These are phyloP conservation scores for Hafferia zeledoni DNA, from an alignment of 2,797 vertebrate genomes.

Conservation along the genomic window DNA sequence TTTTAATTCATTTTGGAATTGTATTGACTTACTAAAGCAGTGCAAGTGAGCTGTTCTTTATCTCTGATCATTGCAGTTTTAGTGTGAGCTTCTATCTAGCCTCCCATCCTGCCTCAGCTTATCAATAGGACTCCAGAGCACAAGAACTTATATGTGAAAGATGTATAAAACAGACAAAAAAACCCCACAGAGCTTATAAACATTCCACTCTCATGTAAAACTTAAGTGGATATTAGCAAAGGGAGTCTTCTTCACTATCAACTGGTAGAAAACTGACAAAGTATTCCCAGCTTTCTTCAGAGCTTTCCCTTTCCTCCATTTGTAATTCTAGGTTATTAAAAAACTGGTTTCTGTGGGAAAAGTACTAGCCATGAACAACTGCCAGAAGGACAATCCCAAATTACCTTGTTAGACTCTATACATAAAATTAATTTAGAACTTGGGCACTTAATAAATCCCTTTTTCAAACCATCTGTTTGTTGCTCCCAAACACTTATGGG, in stretches of 20 bases:
- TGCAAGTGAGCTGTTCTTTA: not conserved
- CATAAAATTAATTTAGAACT: slow-evolving; percentile 45
- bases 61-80: not conserved
- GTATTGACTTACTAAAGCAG: not conserved
- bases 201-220: not conserved
- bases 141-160: not conserved
- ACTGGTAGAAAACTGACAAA: not conserved
- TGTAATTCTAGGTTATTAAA: slow-evolving; percentile 27
- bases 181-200: not conserved
- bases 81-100: not conserved
- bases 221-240: not conserved
- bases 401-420: slow-evolving; percentile 48
- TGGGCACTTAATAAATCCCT: slow-evolving; percentile 53
- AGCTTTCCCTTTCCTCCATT: not conserved
- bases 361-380: slow-evolving; percentile 19
- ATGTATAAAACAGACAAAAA: not conserved
- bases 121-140: not conserved
- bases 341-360: slow-evolving; percentile 23
- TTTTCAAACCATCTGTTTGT: slow-evolving; percentile 41
- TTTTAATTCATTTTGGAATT: not conserved
- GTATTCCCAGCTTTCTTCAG: slow-evolving; percentile 10
- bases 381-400: slow-evolving; percentile 45
- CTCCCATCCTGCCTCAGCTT: not conserved
- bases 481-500: not conserved
- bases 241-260: not conserved